Percentiles rank a stretch among this genome's conserved stretches.
Conservation (phyloP, 2,888 invertebrate genomes). For the Ryuthela nishihirai region DNA sequence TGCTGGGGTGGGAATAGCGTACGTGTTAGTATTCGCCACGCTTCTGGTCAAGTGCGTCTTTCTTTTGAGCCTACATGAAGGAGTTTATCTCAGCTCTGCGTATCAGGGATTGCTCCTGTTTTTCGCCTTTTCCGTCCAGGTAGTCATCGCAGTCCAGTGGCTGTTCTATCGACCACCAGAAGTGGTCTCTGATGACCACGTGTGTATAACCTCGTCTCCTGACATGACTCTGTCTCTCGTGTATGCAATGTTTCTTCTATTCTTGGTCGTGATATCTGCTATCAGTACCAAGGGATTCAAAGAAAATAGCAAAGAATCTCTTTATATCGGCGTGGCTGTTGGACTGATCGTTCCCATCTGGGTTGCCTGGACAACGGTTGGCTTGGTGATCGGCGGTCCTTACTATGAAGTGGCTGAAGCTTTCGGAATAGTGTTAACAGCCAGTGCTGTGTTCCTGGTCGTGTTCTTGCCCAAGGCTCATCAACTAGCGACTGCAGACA, state of each 20-base stretch:
- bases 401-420: slow-evolving; percentile 67
- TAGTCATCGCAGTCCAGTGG: slow-evolving; percentile 51
- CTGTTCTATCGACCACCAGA: slow-evolving; percentile 50
- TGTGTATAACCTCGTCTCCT: slow-evolving; percentile 50
- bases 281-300: slow-evolving; percentile 77
- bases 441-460: slow-evolving; percentile 78
- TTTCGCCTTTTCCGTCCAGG: slow-evolving; percentile 81
- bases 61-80: slow-evolving; percentile 82
- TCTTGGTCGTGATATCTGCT: slow-evolving; percentile 72
- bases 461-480: slow-evolving; percentile 90
- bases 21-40: slow-evolving; percentile 80
- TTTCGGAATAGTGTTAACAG: slow-evolving; percentile 79
- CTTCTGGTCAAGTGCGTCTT: slow-evolving; percentile 91
- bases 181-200: slow-evolving; percentile 64
- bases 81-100: slow-evolving; percentile 85
- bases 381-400: slow-evolving; percentile 38
- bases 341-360: slow-evolving; percentile 82
- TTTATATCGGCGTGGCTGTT: slow-evolving; percentile 83
- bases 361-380: slow-evolving; percentile 64
- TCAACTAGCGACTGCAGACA: slow-evolving; percentile 84
- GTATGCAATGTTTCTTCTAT: slow-evolving; percentile 76
- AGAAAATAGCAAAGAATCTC: slow-evolving; percentile 89
- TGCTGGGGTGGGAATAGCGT: slow-evolving; percentile 70
- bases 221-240: slow-evolving; percentile 68
- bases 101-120: slow-evolving; percentile 82